A percentile compares a stretch with the other conserved stretches of the same genome.
Evolutionary conservation across 2,888 invertebrate genomes (phyloP).

Genomic region (Phanerotoma sp.): DNA sequence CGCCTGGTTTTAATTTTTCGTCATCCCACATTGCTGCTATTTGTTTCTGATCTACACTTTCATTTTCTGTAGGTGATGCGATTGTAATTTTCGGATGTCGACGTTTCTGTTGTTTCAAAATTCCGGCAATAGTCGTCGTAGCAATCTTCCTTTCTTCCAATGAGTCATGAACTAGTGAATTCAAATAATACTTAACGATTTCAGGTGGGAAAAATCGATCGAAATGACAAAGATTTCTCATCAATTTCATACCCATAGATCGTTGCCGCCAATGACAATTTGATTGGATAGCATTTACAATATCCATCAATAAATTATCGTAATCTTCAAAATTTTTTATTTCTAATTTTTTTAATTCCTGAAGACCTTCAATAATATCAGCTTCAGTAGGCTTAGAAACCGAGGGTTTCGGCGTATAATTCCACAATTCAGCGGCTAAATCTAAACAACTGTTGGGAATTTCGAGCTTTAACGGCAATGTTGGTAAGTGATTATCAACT

Average conservation of each 20-base stretch:
- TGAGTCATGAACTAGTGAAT: slow-evolving; percentile 74
- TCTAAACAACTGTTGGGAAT: slow-evolving; percentile 61
- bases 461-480: slow-evolving; percentile 63
- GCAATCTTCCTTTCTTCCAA: slow-evolving; percentile 76
- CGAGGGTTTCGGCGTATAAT: slow-evolving; percentile 50
- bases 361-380: slow-evolving; percentile 54
- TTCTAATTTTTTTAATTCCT: slow-evolving; percentile 53
- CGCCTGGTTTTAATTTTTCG: slow-evolving; percentile 57
- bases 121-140: slow-evolving; percentile 63
- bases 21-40: background rate
- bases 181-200: slow-evolving; percentile 67
- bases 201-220: slow-evolving; percentile 67
- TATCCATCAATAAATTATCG: slow-evolving; percentile 57
- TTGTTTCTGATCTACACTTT: no score
- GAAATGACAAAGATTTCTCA: slow-evolving; percentile 71
- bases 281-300: slow-evolving; percentile 63
- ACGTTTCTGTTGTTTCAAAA: slow-evolving; percentile 73
- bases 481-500: slow-evolving; percentile 65
- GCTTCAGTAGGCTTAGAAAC: slow-evolving; percentile 51
- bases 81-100: slow-evolving; percentile 55
- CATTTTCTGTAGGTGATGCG: background rate
- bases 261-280: slow-evolving; percentile 80
- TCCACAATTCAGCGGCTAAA: slow-evolving; percentile 59
- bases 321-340: slow-evolving; percentile 61
- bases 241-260: slow-evolving; percentile 72